phyloP scores from a whole-genome alignment of 2,113 vertebrate species.

The Hippocampus guttulatus region DNA sequence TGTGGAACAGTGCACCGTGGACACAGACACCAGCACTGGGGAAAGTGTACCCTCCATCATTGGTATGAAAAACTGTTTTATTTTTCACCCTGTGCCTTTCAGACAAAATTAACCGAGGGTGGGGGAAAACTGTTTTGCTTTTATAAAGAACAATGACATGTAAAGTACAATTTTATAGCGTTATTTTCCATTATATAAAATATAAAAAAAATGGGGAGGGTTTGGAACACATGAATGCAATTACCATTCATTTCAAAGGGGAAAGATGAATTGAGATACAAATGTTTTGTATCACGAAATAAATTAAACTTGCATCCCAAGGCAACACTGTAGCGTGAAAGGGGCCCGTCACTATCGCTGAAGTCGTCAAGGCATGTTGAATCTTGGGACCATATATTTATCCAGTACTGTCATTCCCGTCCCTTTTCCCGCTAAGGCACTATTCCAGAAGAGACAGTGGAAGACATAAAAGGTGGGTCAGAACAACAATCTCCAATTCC shows the following conservation, averaged over 20 bases:
- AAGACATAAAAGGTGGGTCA: conserved; percentile 91
- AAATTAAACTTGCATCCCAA: no score
- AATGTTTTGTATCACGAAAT: no score
- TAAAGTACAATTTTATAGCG: background rate
- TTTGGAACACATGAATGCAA: no score
- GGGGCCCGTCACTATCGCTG: background rate
- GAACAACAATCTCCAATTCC: background rate
- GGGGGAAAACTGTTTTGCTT: no score
- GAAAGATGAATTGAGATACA: no score
- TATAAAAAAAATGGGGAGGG: no score
- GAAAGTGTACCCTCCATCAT: conserved; percentile 85
- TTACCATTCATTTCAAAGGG: no score
- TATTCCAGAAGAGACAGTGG: conserved; percentile 88
- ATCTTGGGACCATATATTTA: background rate
- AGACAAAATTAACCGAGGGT: no score
- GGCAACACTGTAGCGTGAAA: no score
- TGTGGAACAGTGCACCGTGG: conserved; percentile 88
- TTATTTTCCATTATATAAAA: no score
- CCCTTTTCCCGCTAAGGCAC: conserved; percentile 69
- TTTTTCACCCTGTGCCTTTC: background rate
- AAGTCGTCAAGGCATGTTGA: background rate
- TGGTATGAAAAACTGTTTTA: conserved; percentile 70
- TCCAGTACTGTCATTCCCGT: background rate
- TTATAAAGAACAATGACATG: background rate
- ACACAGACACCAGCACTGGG: conserved; percentile 81